Evolutionary conservation across 2,888 invertebrate genomes (phyloP).

Genomic region (Spodoptera picta): DNA sequence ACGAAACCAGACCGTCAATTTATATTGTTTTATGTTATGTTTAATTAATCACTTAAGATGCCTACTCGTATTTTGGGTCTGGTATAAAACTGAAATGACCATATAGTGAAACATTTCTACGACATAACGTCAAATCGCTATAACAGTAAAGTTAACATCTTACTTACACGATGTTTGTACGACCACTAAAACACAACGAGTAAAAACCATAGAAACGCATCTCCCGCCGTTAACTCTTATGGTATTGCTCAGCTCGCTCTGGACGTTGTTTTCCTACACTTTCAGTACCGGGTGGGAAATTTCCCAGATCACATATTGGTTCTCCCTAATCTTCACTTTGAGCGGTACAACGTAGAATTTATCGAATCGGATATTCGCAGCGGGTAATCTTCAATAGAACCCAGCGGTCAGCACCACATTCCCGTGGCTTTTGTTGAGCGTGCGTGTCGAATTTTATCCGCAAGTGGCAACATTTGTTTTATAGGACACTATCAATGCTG

Average conservation of each 20-base stretch:
- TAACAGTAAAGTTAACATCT: conserved; percentile 42
- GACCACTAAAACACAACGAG: conserved; percentile 42
- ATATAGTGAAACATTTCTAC: conserved; percentile 11
- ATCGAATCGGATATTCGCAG: conserved; percentile 48
- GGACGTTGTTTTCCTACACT: conserved; percentile 40
- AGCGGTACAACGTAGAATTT: conserved; percentile 51
- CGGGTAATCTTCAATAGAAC: conserved; percentile 47
- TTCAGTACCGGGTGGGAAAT: conserved; percentile 32
- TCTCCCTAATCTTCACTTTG: conserved; percentile 53
- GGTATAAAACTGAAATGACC: neutral
- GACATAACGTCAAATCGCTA: conserved; percentile 30
- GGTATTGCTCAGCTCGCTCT: conserved; percentile 35
- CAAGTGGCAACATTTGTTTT: conserved; percentile 55
- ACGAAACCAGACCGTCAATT: too few relatives aligned
- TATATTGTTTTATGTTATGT: too few relatives aligned
- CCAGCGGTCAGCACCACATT: conserved; percentile 51
- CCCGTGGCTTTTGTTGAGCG: conserved; percentile 53
- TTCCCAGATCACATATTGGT: conserved; percentile 51
- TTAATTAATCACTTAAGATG: too few relatives aligned
- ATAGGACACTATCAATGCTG: conserved; percentile 48
- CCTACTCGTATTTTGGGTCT: too few relatives aligned
- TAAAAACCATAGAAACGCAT: conserved; percentile 43
- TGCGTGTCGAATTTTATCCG: conserved; percentile 52
- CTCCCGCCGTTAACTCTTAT: conserved; percentile 46
- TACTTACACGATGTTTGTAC: conserved; percentile 25